A percentile compares a stretch with the other conserved stretches of the same genome.
Conservation (phyloP, 2,113 vertebrate genomes). For the Epinephelus moara region DNA sequence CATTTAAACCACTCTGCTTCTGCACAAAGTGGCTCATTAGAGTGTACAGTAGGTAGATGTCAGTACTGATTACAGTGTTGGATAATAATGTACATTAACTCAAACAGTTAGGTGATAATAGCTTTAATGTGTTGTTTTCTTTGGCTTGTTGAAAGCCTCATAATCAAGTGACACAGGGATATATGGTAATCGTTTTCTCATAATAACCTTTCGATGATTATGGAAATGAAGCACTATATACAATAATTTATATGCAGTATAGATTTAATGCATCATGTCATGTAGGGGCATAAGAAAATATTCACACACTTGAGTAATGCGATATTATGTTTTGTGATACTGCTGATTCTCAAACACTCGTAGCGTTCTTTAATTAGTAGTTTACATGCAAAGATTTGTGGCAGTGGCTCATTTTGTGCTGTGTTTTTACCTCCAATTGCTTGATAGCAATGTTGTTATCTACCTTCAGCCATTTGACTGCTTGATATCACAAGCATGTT, state of each 20-base stretch:
- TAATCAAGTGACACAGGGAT: not conserved
- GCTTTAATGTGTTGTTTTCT: not conserved
- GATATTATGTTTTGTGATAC: no score
- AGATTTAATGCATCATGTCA: not conserved
- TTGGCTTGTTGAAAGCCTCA: not conserved
- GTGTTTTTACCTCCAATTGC: no score
- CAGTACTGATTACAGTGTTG: not conserved
- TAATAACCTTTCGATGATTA: not conserved
- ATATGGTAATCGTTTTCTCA: not conserved
- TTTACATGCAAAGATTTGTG: no score
- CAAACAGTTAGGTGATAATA: not conserved
- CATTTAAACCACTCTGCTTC: not conserved
- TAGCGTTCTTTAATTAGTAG: no score
- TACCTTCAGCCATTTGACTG: no score
- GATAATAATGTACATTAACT: not conserved
- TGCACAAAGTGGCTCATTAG: not conserved
- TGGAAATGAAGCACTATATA: not conserved
- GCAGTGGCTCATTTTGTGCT: no score
- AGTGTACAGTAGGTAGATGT: not conserved
- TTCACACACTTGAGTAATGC: no score
- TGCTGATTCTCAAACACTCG: no score
- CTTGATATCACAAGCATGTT: no score
- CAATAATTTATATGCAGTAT: not conserved
- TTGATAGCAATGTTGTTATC: no score
- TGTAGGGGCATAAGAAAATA: no score